Evolutionary conservation across 2,113 vertebrate genomes (phyloP), one percentile per base, ranked within the genome.

Genomic region (Myrmecophaga tridactyla): DNA sequence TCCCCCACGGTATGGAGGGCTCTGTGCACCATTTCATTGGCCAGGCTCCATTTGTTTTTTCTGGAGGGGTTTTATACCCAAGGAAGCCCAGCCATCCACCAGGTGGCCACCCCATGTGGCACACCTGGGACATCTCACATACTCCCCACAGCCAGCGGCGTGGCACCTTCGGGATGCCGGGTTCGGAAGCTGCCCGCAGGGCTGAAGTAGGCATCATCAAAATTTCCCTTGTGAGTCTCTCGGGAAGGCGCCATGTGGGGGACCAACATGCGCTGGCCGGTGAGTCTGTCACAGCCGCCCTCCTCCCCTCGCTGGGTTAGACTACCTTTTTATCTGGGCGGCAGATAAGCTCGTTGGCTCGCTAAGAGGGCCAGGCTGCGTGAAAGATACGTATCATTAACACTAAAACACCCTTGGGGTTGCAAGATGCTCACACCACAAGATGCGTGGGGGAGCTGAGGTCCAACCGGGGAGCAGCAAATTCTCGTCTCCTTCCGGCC

Each of bases 191-290:
- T 15, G 2, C 86, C 69, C 15, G 25, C 5, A 67, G 51, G n/a
- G 34, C 3, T 31, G 76, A 96, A 73, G 39, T 20, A 53, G 25
- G 18, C 3, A 25, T 34, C 21, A 67, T 51, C 17, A 41, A 81
- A 90, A 63, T 62, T 86, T 39, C 9, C 36, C 77, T 23, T n/a
- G 27, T 29, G 90, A 76, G 70, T n/a, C 15, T 58, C 39, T 11
- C 7, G 56, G 36, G 53, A 83, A 75, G 36, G 36, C 2, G 0
- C 43, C 65, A 7, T 36, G 60, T 31, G 20, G 48, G 72, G 39
- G 21, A 4, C 17, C 2, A 29, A 60, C 1, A 0, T 27, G 2
- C n/a, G n/a, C 11, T 27, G 51, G 62, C n/a, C 14, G 73, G 1
- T 20, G 65, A 81, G 29, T n/a, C 67, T 39, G 39, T 48, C 9